phyloP scores from a whole-genome alignment of 2,888 invertebrate genomes.

The Drosophila ochracea region DNA sequence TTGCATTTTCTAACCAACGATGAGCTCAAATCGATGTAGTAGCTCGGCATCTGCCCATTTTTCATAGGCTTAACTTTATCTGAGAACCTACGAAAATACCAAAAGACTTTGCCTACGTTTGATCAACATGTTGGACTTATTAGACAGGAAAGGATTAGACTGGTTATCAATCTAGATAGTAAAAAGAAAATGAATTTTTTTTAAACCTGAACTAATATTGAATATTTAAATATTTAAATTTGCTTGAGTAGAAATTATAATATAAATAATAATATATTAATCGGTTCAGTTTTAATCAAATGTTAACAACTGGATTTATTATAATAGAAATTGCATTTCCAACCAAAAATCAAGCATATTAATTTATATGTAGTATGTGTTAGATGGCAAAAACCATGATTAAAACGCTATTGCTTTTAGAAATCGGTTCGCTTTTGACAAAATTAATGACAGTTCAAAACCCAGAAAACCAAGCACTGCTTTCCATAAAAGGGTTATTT shows the following conservation, averaged over 20 bases:
- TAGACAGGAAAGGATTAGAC: too few relatives aligned
- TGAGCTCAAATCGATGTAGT: constrained; percentile 4
- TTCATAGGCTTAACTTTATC: not conserved
- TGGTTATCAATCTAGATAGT: not conserved
- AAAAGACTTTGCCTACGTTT: not conserved
- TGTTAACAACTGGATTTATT: not conserved
- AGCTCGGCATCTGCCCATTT: constrained; percentile 4
- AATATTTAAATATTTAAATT: not conserved
- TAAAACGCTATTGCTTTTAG: not conserved
- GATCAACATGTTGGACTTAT: not conserved
- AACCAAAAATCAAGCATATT: not conserved
- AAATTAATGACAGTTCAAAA: not conserved
- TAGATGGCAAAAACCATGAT: not conserved
- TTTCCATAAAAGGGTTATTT: not conserved
- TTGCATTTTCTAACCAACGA: constrained; percentile 9
- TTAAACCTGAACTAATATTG: not conserved
- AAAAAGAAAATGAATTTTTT: not conserved
- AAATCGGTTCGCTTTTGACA: not conserved
- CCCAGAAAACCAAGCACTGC: not conserved
- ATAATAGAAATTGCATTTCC: not conserved
- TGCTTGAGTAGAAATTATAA: not conserved
- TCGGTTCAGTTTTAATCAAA: not conserved
- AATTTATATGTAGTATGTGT: not conserved
- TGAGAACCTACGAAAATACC: not conserved
- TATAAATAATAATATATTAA: not conserved